These are phyloP conservation scores for Goniozus legneri DNA, from an alignment of 1,140 invertebrate species.

Conservation along the genomic window DNA sequence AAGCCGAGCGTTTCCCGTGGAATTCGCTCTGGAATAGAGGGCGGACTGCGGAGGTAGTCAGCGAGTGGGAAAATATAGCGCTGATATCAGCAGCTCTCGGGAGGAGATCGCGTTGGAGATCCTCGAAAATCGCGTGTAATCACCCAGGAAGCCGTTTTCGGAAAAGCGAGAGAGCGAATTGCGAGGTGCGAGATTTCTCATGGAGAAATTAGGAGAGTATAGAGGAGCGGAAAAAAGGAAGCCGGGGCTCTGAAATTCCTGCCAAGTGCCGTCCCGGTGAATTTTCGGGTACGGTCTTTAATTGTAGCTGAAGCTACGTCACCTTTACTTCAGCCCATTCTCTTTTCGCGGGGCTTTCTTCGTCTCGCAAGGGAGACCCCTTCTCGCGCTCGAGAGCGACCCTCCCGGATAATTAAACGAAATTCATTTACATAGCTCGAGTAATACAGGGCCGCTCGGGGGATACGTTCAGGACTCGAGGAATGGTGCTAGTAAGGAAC, in stretches of 20 bases:
- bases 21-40: too few species aligned
- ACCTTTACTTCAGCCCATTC: constrained; percentile 4
- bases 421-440: constrained; percentile 54
- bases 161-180: constrained; percentile 2
- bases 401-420: constrained; percentile 49
- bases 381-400: too few species aligned
- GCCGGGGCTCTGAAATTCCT: constrained; percentile 21
- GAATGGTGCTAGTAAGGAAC: constrained; percentile 8
- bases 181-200: not conserved
- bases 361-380: too few species aligned
- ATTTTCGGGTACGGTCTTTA: constrained; percentile 35
- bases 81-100: too few species aligned
- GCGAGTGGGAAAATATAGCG: too few species aligned
- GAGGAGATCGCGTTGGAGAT: too few species aligned
- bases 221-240: constrained; percentile 1
- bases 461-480: constrained; percentile 10
- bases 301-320: constrained; percentile 27
- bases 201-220: not conserved
- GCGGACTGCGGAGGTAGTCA: too few species aligned
- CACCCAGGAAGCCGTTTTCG: too few species aligned
- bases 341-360: not conserved
- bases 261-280: constrained; percentile 30
- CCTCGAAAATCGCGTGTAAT: too few species aligned
- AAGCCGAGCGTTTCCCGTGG: too few species aligned
- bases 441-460: constrained; percentile 38